Evolutionary conservation across 2,888 invertebrate genomes (phyloP), one percentile per base, ranked within the genome.

Genomic region (Athrips mouffetella): DNA sequence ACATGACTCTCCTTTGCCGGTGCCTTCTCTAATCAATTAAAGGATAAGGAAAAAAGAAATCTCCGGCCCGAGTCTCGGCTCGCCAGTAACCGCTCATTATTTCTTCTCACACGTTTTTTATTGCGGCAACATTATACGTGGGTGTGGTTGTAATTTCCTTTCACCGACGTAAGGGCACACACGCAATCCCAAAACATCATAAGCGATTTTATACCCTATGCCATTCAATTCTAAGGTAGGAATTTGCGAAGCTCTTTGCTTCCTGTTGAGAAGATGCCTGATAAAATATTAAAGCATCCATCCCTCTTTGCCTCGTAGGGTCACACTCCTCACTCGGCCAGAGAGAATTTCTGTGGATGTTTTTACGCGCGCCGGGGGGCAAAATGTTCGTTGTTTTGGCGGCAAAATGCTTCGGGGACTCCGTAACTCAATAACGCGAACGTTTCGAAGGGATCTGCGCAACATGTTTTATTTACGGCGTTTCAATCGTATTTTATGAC

Each of bases 71-170:
- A 60, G 64, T 67, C 79, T 71, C 75, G 70, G 64, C 80, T 80
- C 84, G 77, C 86, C 86, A 85, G 81, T 85, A 87, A 87, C 87
- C 86, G 83, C 84, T 88, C 86, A 87, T 88, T 88, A 88, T 87
- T 84, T 83, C 86, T 80, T 85, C 86, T 86, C 84, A 82, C 88
- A 86, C 85, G 79, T 87, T 88, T 88, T 88, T 88, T 87, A 85
- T 84, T 84, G 83, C 80, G 72, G 84, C 86, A 86, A 85, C 86
- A 86, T 86, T 86, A 86, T 86, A 86, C 87, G 88, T 88, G 88
- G 88, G 88, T 87, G 88, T 87, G 88, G 88, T 88, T 87, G 88
- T 88, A 87, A 86, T 87, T 88, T 87, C 87, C 87, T 87, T 88
- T 87, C 87, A 87, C 88, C 82, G 86, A 87, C 78, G 86, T 85